Base-by-base conservation (phyloP, 2,113 vertebrate species). In the Castor canadensis region DNA sequence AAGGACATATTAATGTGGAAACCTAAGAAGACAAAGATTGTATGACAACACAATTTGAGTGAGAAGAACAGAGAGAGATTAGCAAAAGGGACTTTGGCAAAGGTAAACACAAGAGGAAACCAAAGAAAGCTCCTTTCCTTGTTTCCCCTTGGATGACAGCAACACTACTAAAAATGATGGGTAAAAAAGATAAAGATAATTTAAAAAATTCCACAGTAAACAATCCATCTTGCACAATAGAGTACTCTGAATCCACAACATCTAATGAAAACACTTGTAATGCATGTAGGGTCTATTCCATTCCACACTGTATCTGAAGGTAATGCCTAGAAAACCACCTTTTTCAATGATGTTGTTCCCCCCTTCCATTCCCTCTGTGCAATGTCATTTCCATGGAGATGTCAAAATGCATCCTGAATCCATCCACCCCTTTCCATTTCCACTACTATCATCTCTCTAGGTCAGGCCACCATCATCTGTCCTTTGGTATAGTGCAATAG, bases 231-330 rank as follows among this genome's bases (percentile, higher is more conserved):
- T 85, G 73, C 11, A 93, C 84, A 69, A 58, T 66, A 67, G n/a
- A 84, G 87, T 47, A 84, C 93, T 93, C 72, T 56, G 79, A 95
- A 86, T 60, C 38, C 66, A 80, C 24, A 72, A 35, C 19, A 92
- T 32, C 35, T 45, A 90, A 35, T 35, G n/a, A 58, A 92, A 87
- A 89, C 28, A 64, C 24, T 49, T n/a, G 35, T 84, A 0, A 82
- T 56, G 43, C 12, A 58, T 30, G 60, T 49, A 69, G 49, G 38
- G 8, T 69, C 72, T 88, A 62, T 49, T 86, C 28, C 83, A 45
- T 49, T 69, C 60, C 32, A 71, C 47, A 52, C 49, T 89, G 72
- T 58, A 86, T 45, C 67, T 71, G 49, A 95, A 82, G 47, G 12
- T 69, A 90, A 75, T 76, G 30, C 45, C 22, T 26, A 77, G 49